phyloP scores from a whole-genome alignment of 2,888 invertebrate species.

The Drosophila limbata region DNA sequence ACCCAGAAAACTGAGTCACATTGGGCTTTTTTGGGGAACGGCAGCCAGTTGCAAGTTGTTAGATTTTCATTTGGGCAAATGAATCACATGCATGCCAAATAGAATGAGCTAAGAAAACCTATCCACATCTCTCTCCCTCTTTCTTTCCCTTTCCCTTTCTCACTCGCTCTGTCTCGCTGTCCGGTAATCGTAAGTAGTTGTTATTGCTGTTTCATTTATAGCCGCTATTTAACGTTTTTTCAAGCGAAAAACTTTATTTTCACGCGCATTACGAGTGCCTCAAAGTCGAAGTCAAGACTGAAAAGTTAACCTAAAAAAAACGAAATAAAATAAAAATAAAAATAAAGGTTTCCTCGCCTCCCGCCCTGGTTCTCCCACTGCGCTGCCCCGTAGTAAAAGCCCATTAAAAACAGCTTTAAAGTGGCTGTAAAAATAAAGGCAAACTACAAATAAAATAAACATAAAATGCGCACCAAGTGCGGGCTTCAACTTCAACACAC shows the following conservation, averaged over 20 bases:
- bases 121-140: background rate
- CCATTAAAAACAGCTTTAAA: constrained; percentile 78
- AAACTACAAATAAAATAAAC: constrained; percentile 75
- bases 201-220: constrained; percentile 72
- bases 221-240: constrained; percentile 78
- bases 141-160: background rate
- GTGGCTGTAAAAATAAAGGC: constrained; percentile 75
- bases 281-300: constrained; percentile 62
- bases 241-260: constrained; percentile 81
- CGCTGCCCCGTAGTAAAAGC: constrained; percentile 54
- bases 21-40: constrained; percentile 31
- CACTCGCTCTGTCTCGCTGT: background rate
- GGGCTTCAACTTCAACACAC: constrained; percentile 55
- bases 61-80: constrained; percentile 48
- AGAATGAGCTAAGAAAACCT: constrained; percentile 18
- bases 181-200: constrained; percentile 41
- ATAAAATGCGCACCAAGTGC: constrained; percentile 77
- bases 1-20: constrained; percentile 49
- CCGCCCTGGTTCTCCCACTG: constrained; percentile 2
- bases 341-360: constrained; percentile 28
- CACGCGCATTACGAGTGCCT: constrained; percentile 76
- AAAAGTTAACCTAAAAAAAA: constrained; percentile 53
- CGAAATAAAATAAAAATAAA: constrained; percentile 20
- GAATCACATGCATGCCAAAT: constrained; percentile 44
- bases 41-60: constrained; percentile 24